These are phyloP conservation scores for Chondrilla cf. caribensis DNA, from an alignment of 37 sponge, comb jelly and placozoan species.

Conservation along the genomic window DNA sequence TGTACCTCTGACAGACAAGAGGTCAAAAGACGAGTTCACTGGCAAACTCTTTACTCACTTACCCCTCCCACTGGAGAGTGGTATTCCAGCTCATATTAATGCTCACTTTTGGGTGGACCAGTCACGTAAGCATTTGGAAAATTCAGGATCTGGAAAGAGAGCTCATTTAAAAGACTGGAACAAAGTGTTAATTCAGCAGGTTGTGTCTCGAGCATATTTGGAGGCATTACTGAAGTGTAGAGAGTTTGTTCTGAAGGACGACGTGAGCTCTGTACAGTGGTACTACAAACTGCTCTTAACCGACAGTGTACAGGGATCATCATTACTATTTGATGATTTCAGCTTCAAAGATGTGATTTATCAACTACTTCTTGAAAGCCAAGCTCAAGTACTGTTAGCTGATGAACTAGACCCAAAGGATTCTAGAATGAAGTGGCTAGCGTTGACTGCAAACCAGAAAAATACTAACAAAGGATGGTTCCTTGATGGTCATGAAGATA, in stretches of 20 bases:
- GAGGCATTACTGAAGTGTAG: conserved; percentile 28
- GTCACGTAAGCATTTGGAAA: conserved; percentile 61
- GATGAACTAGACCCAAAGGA: neutral
- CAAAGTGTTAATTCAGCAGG: neutral
- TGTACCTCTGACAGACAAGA: neutral
- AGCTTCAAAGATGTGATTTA: neutral
- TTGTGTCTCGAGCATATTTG: conserved; percentile 37
- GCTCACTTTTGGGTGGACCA: conserved; percentile 69
- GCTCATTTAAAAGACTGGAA: conserved; percentile 34
- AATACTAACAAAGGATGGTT: conserved; percentile 5
- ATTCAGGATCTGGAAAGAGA: neutral
- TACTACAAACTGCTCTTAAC: conserved; percentile 40
- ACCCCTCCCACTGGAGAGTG: conserved; percentile 41
- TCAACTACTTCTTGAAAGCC: neutral
- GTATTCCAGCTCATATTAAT: conserved; percentile 69
- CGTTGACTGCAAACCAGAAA: neutral
- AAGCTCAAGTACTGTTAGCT: neutral
- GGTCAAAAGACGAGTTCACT: neutral
- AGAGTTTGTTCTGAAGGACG: neutral
- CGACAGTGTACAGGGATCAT: neutral
- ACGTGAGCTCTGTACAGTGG: conserved; percentile 1
- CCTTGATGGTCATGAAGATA: neutral
- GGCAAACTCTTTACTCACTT: conserved; percentile 48
- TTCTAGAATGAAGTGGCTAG: neutral
- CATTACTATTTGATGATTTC: neutral